phyloP scores from a whole-genome alignment of 2,888 invertebrate genomes.

The Sycophila texana region DNA sequence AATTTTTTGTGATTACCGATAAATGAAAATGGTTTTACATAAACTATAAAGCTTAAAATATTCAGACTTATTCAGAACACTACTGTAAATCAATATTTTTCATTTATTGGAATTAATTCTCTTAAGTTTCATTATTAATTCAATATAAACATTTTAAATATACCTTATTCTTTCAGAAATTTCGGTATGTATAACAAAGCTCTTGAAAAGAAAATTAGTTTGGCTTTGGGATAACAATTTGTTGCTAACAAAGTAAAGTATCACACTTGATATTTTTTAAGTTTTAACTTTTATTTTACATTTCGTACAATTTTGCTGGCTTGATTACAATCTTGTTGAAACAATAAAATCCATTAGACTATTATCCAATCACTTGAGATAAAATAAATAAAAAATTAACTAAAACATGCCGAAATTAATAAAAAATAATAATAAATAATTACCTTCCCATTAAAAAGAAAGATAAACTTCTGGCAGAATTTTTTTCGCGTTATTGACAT shows the following conservation, averaged over 20 bases:
- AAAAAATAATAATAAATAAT: neutral
- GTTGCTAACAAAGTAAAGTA: neutral
- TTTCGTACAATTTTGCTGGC: constrained; percentile 26
- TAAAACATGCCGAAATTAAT: neutral
- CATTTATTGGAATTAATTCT: no score
- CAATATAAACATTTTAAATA: no score
- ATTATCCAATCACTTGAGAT: neutral
- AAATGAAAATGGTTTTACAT: no score
- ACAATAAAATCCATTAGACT: neutral
- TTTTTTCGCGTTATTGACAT: constrained; percentile 6
- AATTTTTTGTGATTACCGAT: no score
- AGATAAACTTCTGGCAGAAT: neutral
- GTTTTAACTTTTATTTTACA: constrained; percentile 30
- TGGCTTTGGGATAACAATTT: neutral
- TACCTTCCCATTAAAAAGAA: constrained; percentile 6
- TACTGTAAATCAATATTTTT: no score
- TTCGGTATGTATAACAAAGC: constrained; percentile 11
- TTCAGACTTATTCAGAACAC: no score
- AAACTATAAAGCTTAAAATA: no score
- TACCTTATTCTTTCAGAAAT: constrained; percentile 13
- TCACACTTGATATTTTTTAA: neutral
- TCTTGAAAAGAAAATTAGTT: neutral
- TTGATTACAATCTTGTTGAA: constrained; percentile 18
- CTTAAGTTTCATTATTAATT: no score
- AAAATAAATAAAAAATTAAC: neutral